These are phyloP conservation scores for Laticauda laticaudata DNA, from an alignment of 2,113 vertebrate genomes.

Conservation along the genomic window DNA sequence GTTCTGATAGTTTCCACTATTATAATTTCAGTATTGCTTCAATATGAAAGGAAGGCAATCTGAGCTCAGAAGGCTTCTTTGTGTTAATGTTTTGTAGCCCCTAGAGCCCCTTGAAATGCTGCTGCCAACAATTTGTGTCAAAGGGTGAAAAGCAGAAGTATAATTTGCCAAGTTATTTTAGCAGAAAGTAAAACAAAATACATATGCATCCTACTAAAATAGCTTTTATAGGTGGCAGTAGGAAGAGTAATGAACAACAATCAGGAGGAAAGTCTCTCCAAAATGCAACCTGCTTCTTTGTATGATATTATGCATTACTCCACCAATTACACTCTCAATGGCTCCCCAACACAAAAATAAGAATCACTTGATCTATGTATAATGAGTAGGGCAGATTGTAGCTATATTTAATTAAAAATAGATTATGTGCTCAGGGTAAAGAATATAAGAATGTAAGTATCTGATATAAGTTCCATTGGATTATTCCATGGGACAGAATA, in stretches of 20 bases:
- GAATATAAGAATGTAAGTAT: background rate
- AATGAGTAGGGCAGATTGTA: background rate
- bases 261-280: background rate
- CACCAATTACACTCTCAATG: background rate
- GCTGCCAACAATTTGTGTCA: background rate
- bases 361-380: background rate
- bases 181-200: background rate
- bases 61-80: background rate
- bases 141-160: background rate
- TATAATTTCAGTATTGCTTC: background rate
- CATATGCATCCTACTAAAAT: background rate
- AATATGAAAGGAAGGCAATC: background rate
- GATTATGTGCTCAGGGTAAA: background rate
- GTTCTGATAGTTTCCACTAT: background rate
- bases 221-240: background rate
- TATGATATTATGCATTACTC: background rate
- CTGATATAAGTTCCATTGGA: background rate
- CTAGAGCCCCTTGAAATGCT: background rate
- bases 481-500: background rate
- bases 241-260: background rate
- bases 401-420: background rate
- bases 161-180: background rate
- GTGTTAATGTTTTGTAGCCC: background rate
- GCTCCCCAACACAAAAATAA: background rate
- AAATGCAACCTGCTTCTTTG: background rate